These are phyloP conservation scores for Lepidothrix coronata DNA, from an alignment of 2,113 vertebrate species.

Conservation along the genomic window DNA sequence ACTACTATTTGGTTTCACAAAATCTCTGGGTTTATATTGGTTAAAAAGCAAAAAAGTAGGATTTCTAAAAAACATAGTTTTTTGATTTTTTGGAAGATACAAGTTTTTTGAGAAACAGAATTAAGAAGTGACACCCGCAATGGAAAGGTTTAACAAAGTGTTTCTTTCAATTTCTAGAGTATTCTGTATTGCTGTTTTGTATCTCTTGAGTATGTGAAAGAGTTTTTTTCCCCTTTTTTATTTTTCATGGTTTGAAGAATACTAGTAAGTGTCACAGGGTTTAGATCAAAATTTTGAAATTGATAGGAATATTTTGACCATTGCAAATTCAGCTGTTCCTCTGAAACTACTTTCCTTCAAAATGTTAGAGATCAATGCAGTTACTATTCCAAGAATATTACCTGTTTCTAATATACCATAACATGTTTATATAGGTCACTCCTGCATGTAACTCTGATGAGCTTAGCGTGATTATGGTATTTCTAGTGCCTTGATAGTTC, in stretches of 20 bases:
- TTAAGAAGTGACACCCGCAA: not conserved
- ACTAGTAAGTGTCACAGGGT: not conserved
- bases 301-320: not conserved
- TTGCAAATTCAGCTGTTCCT: not conserved
- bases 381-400: not conserved
- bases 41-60: not conserved
- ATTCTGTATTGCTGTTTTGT: not conserved
- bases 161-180: not conserved
- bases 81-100: not conserved
- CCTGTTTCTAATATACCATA: not conserved
- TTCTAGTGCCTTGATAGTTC: not conserved
- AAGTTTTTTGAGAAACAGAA: not conserved
- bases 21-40: not conserved
- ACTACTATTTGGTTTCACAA: not conserved
- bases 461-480: not conserved
- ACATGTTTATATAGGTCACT: not conserved
- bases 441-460: not conserved
- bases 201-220: not conserved
- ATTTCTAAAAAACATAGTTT: not conserved
- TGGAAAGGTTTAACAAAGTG: not conserved
- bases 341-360: not conserved
- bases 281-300: not conserved
- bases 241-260: not conserved
- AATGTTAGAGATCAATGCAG: not conserved
- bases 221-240: rapidly evolving